These are phyloP conservation scores for Phyllopteryx taeniolatus DNA, from an alignment of 2,113 vertebrate genomes.

Conservation along the genomic window DNA sequence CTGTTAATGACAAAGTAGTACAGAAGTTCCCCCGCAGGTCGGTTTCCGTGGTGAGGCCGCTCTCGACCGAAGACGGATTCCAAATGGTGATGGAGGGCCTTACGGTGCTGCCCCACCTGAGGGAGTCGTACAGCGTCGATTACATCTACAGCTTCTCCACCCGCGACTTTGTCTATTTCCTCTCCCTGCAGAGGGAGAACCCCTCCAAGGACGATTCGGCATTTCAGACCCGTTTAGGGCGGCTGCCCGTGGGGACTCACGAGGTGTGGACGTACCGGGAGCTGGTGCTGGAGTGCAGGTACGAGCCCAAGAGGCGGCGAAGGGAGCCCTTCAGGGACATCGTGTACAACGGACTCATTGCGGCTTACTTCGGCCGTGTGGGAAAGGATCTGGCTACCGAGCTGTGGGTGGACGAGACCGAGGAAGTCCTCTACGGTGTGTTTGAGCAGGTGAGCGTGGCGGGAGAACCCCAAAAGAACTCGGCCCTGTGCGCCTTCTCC, in stretches of 20 bases:
- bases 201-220: not conserved
- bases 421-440: slow-evolving; percentile 82
- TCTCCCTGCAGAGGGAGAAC: slow-evolving; percentile 79
- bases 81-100: slow-evolving; percentile 55
- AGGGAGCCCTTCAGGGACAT: slow-evolving; percentile 34
- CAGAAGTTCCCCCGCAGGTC: slow-evolving; percentile 78
- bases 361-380: slow-evolving; percentile 76
- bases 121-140: slow-evolving; percentile 77
- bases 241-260: slow-evolving; percentile 66
- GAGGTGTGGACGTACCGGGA: slow-evolving; percentile 83
- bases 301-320: slow-evolving; percentile 74
- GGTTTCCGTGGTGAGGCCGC: slow-evolving; percentile 79
- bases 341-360: slow-evolving; percentile 82
- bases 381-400: slow-evolving; percentile 73
- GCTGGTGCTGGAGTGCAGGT: slow-evolving; percentile 84
- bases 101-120: slow-evolving; percentile 77
- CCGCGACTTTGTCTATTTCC: slow-evolving; percentile 79
- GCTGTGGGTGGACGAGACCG: slow-evolving; percentile 61
- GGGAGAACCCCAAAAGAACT: slow-evolving; percentile 47
- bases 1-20: slow-evolving; percentile 70
- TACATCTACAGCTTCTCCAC: slow-evolving; percentile 85
- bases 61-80: slow-evolving; percentile 82
- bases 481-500: slow-evolving; percentile 85
- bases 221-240: slow-evolving; percentile 81
- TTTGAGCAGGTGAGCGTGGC: slow-evolving; percentile 71